Evolutionary conservation across 1,140 invertebrate species (phyloP).

Genomic region (Eulimnadia texana): DNA sequence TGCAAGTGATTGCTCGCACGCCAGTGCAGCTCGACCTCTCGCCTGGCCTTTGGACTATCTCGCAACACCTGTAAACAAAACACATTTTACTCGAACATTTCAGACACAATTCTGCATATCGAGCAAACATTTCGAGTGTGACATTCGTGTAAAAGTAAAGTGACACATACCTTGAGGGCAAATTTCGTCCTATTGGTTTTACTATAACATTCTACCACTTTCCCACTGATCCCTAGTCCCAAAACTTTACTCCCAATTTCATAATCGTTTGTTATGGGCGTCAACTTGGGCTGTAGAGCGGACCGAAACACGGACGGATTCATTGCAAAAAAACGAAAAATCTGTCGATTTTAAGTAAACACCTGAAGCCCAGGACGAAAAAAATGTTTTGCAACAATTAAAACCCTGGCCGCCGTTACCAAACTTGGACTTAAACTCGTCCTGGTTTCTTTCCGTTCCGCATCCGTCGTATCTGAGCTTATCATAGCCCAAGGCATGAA

Average conservation of each 20-base stretch:
- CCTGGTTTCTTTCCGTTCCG: too few relatives aligned
- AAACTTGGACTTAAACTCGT: background rate
- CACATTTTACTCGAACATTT: background rate
- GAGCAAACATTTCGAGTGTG: too few relatives aligned
- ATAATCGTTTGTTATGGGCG: constrained; percentile 79
- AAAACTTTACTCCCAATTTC: constrained; percentile 85
- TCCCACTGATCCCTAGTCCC: constrained; percentile 95
- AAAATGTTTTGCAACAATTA: background rate
- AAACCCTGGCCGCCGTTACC: background rate
- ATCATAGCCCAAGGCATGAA: too few relatives aligned
- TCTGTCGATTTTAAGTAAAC: too few relatives aligned
- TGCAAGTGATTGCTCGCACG: constrained; percentile 74
- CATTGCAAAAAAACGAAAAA: background rate
- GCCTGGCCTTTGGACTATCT: constrained; percentile 75
- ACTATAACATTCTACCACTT: constrained; percentile 42
- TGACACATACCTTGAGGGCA: constrained; percentile 61
- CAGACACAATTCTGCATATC: background rate
- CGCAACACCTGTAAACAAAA: constrained; percentile 53
- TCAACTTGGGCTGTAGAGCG: constrained; percentile 43
- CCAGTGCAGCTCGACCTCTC: constrained; percentile 94
- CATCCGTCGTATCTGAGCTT: too few relatives aligned
- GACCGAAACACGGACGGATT: background rate
- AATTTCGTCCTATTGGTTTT: constrained; percentile 46
- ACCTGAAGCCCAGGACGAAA: background rate
- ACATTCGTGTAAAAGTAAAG: too few relatives aligned